Conservation (phyloP, 2,888 invertebrate genomes). For the Choristoneura rosaceana region DNA sequence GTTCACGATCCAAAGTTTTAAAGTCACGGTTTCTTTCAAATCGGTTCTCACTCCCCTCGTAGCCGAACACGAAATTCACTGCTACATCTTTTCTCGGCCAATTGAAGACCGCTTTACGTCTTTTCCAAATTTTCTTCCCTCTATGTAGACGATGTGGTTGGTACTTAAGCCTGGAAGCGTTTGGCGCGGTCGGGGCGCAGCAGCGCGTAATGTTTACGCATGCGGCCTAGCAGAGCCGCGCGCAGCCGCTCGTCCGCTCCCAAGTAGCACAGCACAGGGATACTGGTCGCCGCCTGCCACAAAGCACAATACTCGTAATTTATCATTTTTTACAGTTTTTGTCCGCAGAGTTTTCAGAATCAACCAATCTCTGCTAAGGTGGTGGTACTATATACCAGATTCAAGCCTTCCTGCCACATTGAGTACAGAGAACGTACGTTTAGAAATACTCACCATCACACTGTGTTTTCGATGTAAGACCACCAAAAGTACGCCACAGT, state of each 20-base stretch:
- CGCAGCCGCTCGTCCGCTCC: slow-evolving; percentile 76
- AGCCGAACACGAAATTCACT: not conserved
- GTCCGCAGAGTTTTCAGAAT: not conserved
- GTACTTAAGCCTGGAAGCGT: slow-evolving; percentile 55
- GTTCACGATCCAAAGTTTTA: not conserved
- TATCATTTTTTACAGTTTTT: not conserved
- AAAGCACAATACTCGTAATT: slow-evolving; percentile 12
- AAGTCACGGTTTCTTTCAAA: not conserved
- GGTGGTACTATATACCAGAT: too few relatives aligned
- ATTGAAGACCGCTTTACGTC: not conserved
- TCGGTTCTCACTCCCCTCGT: not conserved
- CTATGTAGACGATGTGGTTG: not conserved
- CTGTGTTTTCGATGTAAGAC: too few relatives aligned
- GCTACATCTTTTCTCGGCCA: not conserved
- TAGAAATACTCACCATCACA: too few relatives aligned
- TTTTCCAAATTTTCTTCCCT: not conserved
- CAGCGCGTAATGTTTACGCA: slow-evolving; percentile 78
- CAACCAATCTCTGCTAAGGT: too few relatives aligned
- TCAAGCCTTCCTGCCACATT: too few relatives aligned
- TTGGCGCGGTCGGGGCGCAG: slow-evolving; percentile 73
- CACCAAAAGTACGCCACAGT: too few relatives aligned
- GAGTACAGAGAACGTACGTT: too few relatives aligned
- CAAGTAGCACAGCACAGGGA: slow-evolving; percentile 80
- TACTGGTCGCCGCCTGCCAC: slow-evolving; percentile 78
- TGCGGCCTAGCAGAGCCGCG: slow-evolving; percentile 80